Conservation (phyloP, 2,113 vertebrate species). For the Peromyscus maniculatus region DNA sequence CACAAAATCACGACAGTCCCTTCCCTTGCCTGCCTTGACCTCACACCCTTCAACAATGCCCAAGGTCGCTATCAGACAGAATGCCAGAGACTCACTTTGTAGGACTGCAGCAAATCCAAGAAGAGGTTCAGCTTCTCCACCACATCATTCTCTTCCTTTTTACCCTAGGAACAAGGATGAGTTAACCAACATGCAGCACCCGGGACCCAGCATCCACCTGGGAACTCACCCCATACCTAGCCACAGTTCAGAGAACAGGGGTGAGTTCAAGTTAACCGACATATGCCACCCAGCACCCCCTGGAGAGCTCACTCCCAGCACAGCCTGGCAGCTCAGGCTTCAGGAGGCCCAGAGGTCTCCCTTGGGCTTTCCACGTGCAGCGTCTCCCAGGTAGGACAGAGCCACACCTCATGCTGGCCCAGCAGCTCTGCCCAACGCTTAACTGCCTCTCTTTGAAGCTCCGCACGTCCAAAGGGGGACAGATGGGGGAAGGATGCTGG, state of each 20-base stretch:
- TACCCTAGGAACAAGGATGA: constrained; percentile 90
- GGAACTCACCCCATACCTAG: background rate
- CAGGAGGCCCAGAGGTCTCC: background rate
- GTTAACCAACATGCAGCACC: background rate
- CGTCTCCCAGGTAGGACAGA: fast-evolving
- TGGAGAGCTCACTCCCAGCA: background rate
- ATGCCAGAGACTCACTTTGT: constrained; percentile 91
- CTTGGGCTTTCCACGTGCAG: too few species aligned
- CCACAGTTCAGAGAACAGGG: background rate
- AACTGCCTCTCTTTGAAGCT: background rate
- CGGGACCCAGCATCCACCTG: background rate
- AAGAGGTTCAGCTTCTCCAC: constrained; percentile 98
- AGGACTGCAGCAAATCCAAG: constrained; percentile 97
- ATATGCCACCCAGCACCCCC: background rate
- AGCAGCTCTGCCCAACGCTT: background rate
- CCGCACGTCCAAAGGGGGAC: background rate
- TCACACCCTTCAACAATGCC: constrained; percentile 46
- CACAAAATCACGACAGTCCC: background rate
- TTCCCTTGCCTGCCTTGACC: background rate
- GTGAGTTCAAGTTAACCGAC: background rate
- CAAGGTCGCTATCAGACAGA: constrained; percentile 41
- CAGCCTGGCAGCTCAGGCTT: background rate
- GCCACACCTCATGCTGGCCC: fast-evolving
- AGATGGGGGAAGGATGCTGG: background rate
- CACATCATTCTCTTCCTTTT: constrained; percentile 96